Evolutionary conservation across 2,797 vertebrate species (phyloP).

Genomic region (Chaenodraco wilsoni): DNA sequence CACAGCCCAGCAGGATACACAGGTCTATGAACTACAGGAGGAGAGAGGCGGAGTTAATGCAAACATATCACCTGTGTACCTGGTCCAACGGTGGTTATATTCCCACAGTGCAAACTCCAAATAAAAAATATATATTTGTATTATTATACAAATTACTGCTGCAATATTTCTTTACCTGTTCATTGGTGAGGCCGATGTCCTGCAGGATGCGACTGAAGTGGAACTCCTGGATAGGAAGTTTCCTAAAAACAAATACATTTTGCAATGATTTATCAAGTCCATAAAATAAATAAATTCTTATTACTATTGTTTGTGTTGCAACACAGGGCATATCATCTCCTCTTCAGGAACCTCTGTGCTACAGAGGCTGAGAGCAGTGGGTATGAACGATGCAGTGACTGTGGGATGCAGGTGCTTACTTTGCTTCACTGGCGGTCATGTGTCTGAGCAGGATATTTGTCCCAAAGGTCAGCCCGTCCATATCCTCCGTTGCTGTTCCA

Average conservation of each 20-base stretch:
- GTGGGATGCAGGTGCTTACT: conserved; percentile 70
- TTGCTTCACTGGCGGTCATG: conserved; percentile 94
- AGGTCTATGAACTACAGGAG: conserved; percentile 92
- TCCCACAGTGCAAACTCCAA: background rate
- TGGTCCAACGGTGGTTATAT: background rate
- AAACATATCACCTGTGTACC: background rate
- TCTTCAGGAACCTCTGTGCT: background rate
- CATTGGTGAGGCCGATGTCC: conserved; percentile 88
- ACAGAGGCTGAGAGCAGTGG: background rate
- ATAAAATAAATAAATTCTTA: background rate
- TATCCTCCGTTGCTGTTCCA: conserved; percentile 95
- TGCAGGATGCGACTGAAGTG: conserved; percentile 90
- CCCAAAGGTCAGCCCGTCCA: conserved; percentile 97
- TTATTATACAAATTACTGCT: background rate
- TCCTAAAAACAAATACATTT: conserved; percentile 73
- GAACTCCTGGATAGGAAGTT: conserved; percentile 97
- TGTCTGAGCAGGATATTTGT: conserved; percentile 93
- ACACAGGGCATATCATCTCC: no score
- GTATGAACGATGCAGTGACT: background rate
- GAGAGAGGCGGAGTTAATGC: background rate
- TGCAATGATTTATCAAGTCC: background rate
- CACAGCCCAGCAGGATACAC: conserved; percentile 96
- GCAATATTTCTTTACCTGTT: conserved; percentile 74
- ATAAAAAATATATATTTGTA: background rate
- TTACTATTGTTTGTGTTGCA: no score